These are phyloP conservation scores for Aegotheles bennettii DNA, from an alignment of 2,113 vertebrate genomes.

Conservation along the genomic window DNA sequence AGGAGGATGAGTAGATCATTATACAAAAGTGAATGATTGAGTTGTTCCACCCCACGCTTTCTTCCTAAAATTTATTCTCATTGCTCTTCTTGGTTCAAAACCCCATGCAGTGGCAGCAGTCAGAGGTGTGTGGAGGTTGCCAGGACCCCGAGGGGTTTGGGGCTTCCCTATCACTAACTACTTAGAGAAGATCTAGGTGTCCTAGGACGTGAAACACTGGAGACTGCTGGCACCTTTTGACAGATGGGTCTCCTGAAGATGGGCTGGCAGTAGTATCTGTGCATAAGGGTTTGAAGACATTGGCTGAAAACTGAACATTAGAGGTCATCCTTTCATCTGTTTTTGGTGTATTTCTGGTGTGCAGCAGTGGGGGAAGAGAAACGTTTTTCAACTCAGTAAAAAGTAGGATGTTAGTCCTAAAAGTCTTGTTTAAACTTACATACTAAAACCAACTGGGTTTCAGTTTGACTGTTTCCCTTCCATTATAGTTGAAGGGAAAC, in stretches of 20 bases:
- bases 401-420: background rate
- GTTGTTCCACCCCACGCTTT: accelerated
- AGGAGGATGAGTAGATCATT: background rate
- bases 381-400: background rate
- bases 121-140: accelerated
- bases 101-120: background rate
- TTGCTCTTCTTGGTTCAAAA: background rate
- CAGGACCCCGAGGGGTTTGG: background rate
- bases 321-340: background rate
- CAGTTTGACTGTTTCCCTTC: background rate
- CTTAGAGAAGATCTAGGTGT: background rate
- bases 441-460: background rate
- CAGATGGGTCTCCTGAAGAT: background rate
- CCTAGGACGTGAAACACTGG: background rate
- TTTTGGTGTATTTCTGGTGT: background rate
- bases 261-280: background rate
- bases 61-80: background rate
- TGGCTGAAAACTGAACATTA: background rate
- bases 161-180: background rate
- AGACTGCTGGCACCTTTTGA: background rate
- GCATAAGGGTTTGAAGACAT: background rate
- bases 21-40: background rate
- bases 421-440: background rate
- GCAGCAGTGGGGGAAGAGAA: background rate
- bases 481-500: background rate